phyloP scores from a whole-genome alignment of 2,888 invertebrate genomes.

The Alloscopus bannaensis region DNA sequence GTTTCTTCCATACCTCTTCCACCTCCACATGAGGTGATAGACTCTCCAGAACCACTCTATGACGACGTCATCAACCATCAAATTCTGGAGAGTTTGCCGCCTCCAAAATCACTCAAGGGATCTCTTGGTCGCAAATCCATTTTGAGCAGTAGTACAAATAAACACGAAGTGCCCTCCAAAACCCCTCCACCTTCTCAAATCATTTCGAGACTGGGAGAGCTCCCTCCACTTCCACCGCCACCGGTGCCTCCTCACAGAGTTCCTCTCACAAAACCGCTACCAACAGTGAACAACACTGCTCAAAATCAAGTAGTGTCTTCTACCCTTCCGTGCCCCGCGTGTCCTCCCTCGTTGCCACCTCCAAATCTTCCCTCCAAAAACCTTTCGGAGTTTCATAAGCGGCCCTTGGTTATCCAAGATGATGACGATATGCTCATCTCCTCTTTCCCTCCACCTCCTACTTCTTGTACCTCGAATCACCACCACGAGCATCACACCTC shows the following conservation, averaged over 20 bases:
- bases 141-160: slow-evolving; percentile 7
- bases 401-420: slow-evolving; percentile 61
- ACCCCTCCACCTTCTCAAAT: slow-evolving; percentile 1
- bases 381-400: slow-evolving; percentile 65
- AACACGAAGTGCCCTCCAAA: too few relatives aligned
- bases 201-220: slow-evolving; percentile 41
- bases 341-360: slow-evolving; percentile 64
- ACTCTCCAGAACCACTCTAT: slow-evolving; percentile 66
- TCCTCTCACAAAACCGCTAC: slow-evolving; percentile 26
- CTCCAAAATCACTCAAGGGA: slow-evolving; percentile 1
- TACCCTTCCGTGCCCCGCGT: slow-evolving; percentile 62
- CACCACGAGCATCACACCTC: neutral
- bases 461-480: neutral
- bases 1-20: neutral
- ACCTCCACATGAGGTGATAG: slow-evolving; percentile 19
- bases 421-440: neutral
- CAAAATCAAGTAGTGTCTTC: slow-evolving; percentile 48
- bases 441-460: neutral
- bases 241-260: slow-evolving; percentile 54
- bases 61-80: slow-evolving; percentile 71
- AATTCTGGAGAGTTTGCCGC: too few relatives aligned
- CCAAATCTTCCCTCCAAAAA: slow-evolving; percentile 66
- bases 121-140: slow-evolving; percentile 44
- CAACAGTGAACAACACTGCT: slow-evolving; percentile 14
- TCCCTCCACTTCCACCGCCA: slow-evolving; percentile 54